phyloP scores from a whole-genome alignment of 2,113 vertebrate genomes.

The Ochotona princeps region DNA sequence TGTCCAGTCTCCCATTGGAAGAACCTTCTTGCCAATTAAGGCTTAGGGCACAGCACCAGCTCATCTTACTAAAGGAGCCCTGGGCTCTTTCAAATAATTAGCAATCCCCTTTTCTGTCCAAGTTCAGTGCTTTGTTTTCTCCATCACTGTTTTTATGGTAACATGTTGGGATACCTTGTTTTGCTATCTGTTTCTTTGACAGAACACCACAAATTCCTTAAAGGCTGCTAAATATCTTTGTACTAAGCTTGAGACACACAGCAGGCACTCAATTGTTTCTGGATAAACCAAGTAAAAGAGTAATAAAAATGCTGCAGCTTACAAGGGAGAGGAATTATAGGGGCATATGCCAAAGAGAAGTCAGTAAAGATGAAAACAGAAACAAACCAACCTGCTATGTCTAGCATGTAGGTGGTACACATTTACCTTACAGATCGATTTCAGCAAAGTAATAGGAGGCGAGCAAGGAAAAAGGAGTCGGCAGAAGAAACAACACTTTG shows the following conservation, averaged over 20 bases:
- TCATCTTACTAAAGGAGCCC: not conserved
- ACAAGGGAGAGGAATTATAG: not conserved
- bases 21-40: conserved; percentile 4
- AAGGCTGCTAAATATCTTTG: not conserved
- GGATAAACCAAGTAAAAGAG: conserved; percentile 13
- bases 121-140: not conserved
- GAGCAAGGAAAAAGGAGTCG: not conserved
- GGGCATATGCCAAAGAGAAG: not conserved
- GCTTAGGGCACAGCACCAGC: not conserved
- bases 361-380: not conserved
- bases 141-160: not conserved
- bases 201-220: not conserved
- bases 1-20: not conserved
- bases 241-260: not conserved
- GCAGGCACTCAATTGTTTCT: not conserved
- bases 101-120: not conserved
- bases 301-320: not conserved
- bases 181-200: not conserved
- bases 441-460: not conserved
- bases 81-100: not conserved
- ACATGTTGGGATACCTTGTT: not conserved
- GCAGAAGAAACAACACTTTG: not conserved
- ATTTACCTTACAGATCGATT: not conserved
- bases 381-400: not conserved
- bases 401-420: not conserved